Evolutionary conservation across 2,888 invertebrate species (phyloP).

Genomic region (Melieria omissa): DNA sequence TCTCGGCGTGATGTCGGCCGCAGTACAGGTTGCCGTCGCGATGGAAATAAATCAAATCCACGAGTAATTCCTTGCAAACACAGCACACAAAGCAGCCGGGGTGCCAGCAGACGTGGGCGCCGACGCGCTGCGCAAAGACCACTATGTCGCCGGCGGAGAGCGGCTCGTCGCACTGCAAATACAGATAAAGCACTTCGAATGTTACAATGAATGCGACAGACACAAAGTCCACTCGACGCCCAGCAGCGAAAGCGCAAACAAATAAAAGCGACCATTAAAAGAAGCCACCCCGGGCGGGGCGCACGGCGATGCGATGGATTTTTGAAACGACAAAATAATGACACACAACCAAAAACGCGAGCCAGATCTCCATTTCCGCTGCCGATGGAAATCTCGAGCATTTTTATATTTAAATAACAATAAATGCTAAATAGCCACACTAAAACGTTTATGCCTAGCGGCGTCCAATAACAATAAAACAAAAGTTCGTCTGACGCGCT

Average conservation of each 20-base stretch:
- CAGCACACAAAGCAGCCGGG: slow-evolving; percentile 94
- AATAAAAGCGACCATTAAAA: neutral
- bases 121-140: slow-evolving; percentile 88
- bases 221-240: neutral
- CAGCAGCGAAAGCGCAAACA: neutral
- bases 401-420: slow-evolving; percentile 59
- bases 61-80: slow-evolving; percentile 92
- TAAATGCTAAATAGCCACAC: slow-evolving; percentile 62
- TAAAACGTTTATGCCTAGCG: slow-evolving; percentile 57
- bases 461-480: slow-evolving; percentile 17
- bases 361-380: neutral
- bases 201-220: slow-evolving; percentile 11
- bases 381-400: slow-evolving; percentile 57
- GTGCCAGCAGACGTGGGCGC: slow-evolving; percentile 90
- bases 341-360: neutral
- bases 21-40: slow-evolving; percentile 91
- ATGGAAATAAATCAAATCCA: slow-evolving; percentile 97
- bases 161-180: slow-evolving; percentile 82
- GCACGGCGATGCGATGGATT: neutral
- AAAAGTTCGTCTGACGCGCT: neutral
- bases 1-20: slow-evolving; percentile 97
- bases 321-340: neutral
- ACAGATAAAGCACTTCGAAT: slow-evolving; percentile 1
- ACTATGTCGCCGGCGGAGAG: slow-evolving; percentile 90
- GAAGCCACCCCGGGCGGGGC: neutral